phyloP scores from a whole-genome alignment of 2,888 invertebrate genomes.

The Oscheius onirici region DNA sequence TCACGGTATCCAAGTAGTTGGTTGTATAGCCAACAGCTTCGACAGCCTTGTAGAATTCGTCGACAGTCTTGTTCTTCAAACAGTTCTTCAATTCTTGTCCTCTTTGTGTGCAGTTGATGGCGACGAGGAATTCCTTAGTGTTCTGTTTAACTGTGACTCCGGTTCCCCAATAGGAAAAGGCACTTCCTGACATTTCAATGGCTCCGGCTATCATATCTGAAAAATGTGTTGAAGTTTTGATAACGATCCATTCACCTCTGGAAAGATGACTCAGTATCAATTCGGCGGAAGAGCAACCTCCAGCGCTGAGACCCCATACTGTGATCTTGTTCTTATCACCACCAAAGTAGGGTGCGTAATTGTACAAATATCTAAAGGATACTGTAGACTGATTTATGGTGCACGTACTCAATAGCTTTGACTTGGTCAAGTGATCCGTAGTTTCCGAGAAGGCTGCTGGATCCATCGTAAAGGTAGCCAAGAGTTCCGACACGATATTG shows the following conservation, averaged over 20 bases:
- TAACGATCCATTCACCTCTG: conserved; percentile 7
- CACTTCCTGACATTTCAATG: conserved; percentile 52
- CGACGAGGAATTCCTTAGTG: not conserved
- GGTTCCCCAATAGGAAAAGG: conserved; percentile 41
- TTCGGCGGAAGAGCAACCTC: conserved; percentile 37
- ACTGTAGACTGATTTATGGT: not conserved
- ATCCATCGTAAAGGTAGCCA: conserved; percentile 49
- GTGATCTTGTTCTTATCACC: conserved; percentile 50
- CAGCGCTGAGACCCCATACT: conserved; percentile 50
- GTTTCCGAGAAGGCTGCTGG: conserved; percentile 43
- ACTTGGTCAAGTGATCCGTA: conserved; percentile 51
- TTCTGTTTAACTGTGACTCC: not conserved
- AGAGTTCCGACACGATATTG: conserved; percentile 52
- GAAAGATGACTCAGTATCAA: conserved; percentile 42
- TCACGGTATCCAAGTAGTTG: conserved; percentile 2
- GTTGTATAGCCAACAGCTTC: conserved; percentile 14
- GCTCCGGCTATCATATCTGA: conserved; percentile 40
- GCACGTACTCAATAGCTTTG: conserved; percentile 38
- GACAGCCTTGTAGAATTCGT: conserved; percentile 45
- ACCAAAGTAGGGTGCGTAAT: conserved; percentile 38
- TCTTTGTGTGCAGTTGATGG: not conserved
- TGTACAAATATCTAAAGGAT: conserved; percentile 38
- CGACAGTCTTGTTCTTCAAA: conserved; percentile 38
- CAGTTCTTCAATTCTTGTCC: conserved; percentile 38
- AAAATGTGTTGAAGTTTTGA: not conserved